phyloP scores from a whole-genome alignment of 2,888 invertebrate genomes.

The Leptogaster cylindrica region DNA sequence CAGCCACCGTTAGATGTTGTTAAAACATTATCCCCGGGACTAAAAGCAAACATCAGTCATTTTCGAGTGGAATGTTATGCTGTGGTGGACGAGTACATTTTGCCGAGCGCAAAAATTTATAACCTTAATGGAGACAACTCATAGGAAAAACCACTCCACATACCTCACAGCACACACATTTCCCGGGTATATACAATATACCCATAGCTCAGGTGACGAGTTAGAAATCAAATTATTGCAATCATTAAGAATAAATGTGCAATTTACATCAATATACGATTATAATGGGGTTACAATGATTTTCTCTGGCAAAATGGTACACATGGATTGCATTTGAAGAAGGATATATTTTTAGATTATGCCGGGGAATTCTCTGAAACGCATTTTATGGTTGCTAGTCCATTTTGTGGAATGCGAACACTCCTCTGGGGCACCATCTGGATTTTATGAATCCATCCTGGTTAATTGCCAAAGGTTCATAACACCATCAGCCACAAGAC shows the following conservation, averaged over 20 bases:
- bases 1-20: constrained; percentile 39
- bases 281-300: constrained; percentile 33
- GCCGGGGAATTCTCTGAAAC: not conserved
- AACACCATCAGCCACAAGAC: too few species aligned
- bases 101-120: not conserved
- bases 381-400: not conserved
- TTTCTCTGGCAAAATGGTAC: constrained; percentile 15
- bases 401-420: not conserved
- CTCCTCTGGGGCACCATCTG: not conserved
- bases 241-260: constrained; percentile 33
- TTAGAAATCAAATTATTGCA: constrained; percentile 37
- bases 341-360: not conserved
- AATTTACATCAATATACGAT: constrained; percentile 37
- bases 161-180: too few species aligned
- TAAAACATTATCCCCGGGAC: constrained; percentile 28
- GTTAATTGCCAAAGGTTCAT: too few species aligned
- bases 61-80: constrained; percentile 32
- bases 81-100: constrained; percentile 1
- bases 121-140: constrained; percentile 30
- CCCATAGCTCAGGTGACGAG: constrained; percentile 20
- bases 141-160: constrained; percentile 35
- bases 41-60: constrained; percentile 40
- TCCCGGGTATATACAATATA: not conserved
- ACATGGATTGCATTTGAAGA: not conserved
- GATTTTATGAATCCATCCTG: too few species aligned